phyloP scores from a whole-genome alignment of 2,113 vertebrate species.

The Sigmodon hispidus region DNA sequence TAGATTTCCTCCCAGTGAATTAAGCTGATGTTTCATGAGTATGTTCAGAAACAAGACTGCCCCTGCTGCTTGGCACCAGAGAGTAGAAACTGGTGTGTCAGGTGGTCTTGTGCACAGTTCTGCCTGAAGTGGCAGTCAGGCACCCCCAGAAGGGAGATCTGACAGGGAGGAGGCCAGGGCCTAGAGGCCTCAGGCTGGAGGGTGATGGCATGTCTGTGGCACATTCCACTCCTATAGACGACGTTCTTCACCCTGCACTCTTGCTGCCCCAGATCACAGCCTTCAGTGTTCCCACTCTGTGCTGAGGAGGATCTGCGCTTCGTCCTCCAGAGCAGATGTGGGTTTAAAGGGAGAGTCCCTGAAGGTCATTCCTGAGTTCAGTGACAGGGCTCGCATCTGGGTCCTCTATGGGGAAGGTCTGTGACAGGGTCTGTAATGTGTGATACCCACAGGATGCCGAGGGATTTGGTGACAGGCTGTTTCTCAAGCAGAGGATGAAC shows the following conservation, averaged over 20 bases:
- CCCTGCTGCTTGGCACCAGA: not conserved
- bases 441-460: conserved; percentile 86
- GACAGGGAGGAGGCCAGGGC: not conserved
- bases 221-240: not conserved
- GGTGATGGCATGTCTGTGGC: accelerated
- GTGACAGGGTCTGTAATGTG: accelerated
- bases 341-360: not conserved
- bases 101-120: not conserved
- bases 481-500: conserved; percentile 94
- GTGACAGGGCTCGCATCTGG: no score
- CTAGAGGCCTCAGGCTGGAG: not conserved
- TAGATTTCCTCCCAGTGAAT: not conserved
- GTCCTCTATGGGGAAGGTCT: not conserved
- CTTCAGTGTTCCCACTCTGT: not conserved
- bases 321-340: not conserved
- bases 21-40: not conserved
- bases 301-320: not conserved
- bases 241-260: accelerated
- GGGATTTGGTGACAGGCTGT: conserved; percentile 88
- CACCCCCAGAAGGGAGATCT: not conserved
- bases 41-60: not conserved
- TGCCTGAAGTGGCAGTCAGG: accelerated
- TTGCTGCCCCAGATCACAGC: not conserved
- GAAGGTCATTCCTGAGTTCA: not conserved
- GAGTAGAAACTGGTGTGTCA: not conserved